phyloP scores from a whole-genome alignment of 2,888 invertebrate species.

The Drosophila macrospina region DNA sequence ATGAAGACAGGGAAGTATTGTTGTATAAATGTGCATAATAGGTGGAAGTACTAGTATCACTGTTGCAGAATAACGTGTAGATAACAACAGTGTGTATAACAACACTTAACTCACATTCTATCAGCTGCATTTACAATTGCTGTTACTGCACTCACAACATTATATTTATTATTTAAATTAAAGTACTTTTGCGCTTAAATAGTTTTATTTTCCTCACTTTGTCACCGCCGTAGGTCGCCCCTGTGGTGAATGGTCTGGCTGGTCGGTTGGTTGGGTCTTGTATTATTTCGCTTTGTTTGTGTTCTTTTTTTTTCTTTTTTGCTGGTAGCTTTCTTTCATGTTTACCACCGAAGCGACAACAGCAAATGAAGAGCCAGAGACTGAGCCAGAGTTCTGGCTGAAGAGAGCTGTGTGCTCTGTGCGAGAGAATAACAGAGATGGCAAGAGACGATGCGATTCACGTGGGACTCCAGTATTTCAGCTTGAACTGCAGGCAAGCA shows the following conservation, averaged over 20 bases:
- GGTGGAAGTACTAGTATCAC: no score
- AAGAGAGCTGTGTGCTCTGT: conserved; percentile 36
- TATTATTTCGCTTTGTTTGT: conserved; percentile 21
- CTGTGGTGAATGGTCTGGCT: conserved; percentile 30
- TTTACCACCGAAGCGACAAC: conserved; percentile 51
- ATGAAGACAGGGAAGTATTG: no score
- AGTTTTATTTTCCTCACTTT: conserved; percentile 57
- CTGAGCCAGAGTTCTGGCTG: conserved; percentile 17
- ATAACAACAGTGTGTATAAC: neutral
- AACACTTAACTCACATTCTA: neutral
- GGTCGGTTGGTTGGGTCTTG: conserved; percentile 24
- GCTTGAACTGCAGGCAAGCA: conserved; percentile 70
- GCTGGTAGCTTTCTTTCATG: conserved; percentile 47
- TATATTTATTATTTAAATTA: conserved; percentile 28
- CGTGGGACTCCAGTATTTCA: conserved; percentile 41
- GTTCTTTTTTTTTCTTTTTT: conserved; percentile 15
- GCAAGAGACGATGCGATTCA: conserved; percentile 13
- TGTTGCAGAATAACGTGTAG: neutral
- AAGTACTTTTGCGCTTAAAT: conserved; percentile 47
- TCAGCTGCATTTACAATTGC: neutral
- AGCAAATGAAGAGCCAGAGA: conserved; percentile 53
- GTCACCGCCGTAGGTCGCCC: conserved; percentile 22
- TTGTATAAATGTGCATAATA: no score
- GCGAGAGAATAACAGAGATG: neutral
- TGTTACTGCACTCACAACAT: conserved; percentile 1